These are phyloP conservation scores for Merops nubicus DNA, from an alignment of 2,113 vertebrate genomes.

Conservation along the genomic window DNA sequence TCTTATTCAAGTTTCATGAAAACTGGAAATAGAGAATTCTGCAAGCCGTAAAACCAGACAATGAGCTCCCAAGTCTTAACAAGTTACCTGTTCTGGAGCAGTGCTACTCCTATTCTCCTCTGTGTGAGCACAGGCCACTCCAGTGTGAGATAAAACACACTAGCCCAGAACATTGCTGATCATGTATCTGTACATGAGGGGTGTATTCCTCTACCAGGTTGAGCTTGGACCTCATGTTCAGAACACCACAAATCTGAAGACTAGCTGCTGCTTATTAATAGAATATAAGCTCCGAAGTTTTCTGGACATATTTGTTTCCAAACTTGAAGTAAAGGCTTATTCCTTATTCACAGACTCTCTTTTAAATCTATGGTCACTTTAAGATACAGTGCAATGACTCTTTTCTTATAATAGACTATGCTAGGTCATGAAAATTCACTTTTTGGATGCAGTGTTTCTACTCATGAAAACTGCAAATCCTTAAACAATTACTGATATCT, in stretches of 20 bases:
- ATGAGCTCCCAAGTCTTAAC: neutral
- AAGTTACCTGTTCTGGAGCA: neutral
- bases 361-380: neutral
- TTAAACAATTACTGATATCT: neutral
- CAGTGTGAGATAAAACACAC: accelerated
- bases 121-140: accelerated
- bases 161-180: accelerated
- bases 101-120: neutral
- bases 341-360: neutral
- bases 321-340: neutral
- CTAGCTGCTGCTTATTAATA: neutral
- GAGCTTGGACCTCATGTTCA: too few relatives aligned
- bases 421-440: neutral
- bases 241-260: neutral
- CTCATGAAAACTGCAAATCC: neutral
- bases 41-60: neutral
- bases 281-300: neutral
- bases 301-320: neutral
- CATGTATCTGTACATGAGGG: accelerated
- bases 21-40: neutral
- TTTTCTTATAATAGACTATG: accelerated
- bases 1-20: neutral
- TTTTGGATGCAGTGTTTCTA: neutral
- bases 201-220: accelerated
- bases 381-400: neutral